These are phyloP conservation scores for Meteorus colon DNA, from an alignment of 2,888 invertebrate genomes.

Conservation along the genomic window DNA sequence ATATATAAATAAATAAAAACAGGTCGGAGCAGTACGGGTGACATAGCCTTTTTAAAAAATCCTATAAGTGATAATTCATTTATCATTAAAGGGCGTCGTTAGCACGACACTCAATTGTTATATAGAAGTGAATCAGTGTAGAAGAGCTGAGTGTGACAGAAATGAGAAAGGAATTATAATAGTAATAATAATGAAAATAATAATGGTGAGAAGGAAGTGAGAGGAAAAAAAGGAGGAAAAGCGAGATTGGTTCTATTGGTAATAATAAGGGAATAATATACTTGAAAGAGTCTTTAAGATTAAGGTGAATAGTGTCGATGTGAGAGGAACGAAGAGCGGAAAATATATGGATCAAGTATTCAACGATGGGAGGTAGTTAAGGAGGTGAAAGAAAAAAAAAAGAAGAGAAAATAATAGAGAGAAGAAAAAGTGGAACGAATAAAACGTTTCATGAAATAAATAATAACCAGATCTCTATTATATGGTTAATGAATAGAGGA, in stretches of 20 bases:
- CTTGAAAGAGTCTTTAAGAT: constrained; percentile 21
- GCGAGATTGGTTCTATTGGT: constrained; percentile 16
- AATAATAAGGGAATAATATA: background rate
- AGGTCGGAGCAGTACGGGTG: constrained; percentile 72
- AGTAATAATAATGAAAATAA: constrained; percentile 20
- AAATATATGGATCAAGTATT: constrained; percentile 35
- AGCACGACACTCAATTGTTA: constrained; percentile 51
- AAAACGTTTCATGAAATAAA: constrained; percentile 16
- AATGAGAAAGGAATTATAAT: constrained; percentile 2
- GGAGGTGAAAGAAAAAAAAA: background rate
- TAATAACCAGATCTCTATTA: constrained; percentile 25
- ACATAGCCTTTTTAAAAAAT: constrained; percentile 61
- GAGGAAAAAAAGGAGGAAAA: constrained; percentile 5
- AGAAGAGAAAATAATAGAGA: background rate
- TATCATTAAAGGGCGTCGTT: constrained; percentile 58
- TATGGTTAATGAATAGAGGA: constrained; percentile 23
- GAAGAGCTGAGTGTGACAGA: constrained; percentile 34
- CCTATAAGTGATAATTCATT: constrained; percentile 63
- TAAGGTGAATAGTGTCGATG: constrained; percentile 32
- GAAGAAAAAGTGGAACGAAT: background rate
- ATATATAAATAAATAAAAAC: constrained; percentile 55
- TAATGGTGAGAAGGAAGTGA: constrained; percentile 14
- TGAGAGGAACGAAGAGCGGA: constrained; percentile 43
- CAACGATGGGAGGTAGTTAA: constrained; percentile 19
- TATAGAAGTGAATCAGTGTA: constrained; percentile 42